Evolutionary conservation across 2,113 vertebrate species (phyloP).

Genomic region (Bagarius yarrelli): DNA sequence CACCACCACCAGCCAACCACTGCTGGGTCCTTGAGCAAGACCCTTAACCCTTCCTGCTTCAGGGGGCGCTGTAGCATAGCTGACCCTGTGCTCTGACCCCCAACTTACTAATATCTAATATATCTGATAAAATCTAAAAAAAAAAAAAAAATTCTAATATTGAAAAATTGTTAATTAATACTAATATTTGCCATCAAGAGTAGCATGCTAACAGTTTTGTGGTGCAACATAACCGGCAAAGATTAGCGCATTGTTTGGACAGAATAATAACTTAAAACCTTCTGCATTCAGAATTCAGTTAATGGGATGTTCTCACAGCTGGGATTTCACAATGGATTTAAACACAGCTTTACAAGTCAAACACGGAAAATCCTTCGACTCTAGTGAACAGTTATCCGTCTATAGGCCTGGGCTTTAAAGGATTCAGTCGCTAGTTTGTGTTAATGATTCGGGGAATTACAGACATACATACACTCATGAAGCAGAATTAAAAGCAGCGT

Average conservation of each 20-base stretch:
- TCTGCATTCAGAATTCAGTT: neutral
- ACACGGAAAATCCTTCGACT: neutral
- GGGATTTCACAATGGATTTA: neutral
- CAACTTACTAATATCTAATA: too few relatives aligned
- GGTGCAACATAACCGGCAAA: neutral
- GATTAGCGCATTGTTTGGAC: neutral
- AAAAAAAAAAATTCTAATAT: neutral
- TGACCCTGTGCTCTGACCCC: too few relatives aligned
- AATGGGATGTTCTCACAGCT: neutral
- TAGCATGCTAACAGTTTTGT: neutral
- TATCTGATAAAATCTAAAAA: too few relatives aligned
- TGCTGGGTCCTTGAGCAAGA: too few relatives aligned
- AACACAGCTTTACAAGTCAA: neutral
- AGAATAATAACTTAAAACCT: neutral
- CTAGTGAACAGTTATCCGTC: neutral
- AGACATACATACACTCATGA: conserved; percentile 4
- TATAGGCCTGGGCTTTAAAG: too few relatives aligned
- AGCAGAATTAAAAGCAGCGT: conserved; percentile 59
- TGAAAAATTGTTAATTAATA: neutral
- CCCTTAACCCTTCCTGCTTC: too few relatives aligned
- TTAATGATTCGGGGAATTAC: neutral
- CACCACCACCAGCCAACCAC: too few relatives aligned
- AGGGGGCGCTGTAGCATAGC: too few relatives aligned
- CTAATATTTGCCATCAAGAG: neutral
- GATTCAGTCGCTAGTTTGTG: neutral